A percentile compares a stretch with the other conserved stretches of the same genome.
Conservation (phyloP, 2,113 vertebrate species). For the Orycteropus afer region DNA sequence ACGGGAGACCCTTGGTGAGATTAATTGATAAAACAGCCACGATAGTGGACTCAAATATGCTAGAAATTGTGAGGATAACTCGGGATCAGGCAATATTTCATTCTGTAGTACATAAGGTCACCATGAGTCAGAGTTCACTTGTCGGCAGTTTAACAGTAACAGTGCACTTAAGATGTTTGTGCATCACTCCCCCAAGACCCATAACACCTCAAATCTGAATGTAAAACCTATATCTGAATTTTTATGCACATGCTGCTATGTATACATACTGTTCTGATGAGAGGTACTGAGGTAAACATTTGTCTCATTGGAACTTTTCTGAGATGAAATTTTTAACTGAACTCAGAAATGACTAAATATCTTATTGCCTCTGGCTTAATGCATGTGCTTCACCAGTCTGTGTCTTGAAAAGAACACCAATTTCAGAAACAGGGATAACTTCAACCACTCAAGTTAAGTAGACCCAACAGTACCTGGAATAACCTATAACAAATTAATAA, state of each 20-base stretch:
- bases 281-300: neutral
- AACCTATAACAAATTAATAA: slow-evolving; percentile 5
- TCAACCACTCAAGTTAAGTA: neutral
- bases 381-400: neutral
- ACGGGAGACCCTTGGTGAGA: neutral
- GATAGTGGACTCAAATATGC: no score
- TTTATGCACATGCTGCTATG: neutral
- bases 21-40: no score
- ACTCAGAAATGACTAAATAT: neutral
- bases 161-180: neutral
- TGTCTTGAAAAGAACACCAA: neutral
- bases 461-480: neutral
- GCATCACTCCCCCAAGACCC: no score
- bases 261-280: neutral
- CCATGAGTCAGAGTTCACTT: no score
- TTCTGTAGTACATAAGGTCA: no score
- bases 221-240: neutral
- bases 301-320: neutral
- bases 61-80: no score
- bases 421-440: neutral
- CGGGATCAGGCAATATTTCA: no score
- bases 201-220: neutral
- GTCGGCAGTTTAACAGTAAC: neutral
- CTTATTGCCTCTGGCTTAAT: neutral
- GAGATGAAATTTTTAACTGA: neutral